phyloP scores from a whole-genome alignment of 1,140 invertebrate genomes.

The Lepidurus apus region DNA sequence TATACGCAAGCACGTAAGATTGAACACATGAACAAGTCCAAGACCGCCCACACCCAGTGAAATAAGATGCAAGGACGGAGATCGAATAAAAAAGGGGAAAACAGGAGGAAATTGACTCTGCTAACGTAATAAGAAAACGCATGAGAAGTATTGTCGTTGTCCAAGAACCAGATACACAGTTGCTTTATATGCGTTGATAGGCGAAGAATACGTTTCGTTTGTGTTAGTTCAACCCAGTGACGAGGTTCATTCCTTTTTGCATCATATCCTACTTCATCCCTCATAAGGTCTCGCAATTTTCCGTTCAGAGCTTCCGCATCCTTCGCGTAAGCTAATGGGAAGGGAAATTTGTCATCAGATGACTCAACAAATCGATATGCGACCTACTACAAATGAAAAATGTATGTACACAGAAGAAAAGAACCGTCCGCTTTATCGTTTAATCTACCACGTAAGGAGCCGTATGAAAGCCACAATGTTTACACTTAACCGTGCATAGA shows the following conservation, averaged over 20 bases:
- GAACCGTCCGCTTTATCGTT: no score
- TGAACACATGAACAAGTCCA: not conserved
- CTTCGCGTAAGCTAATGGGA: not conserved
- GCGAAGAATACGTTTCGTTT: not conserved
- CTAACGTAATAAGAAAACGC: not conserved
- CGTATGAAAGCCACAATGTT: no score
- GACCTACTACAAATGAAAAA: not conserved
- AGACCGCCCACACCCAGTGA: not conserved
- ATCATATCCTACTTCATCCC: not conserved
- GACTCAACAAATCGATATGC: not conserved
- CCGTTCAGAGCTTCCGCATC: not conserved
- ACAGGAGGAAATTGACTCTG: not conserved
- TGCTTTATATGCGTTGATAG: not conserved
- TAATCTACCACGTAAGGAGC: no score
- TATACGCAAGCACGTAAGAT: not conserved
- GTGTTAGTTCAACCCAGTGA: not conserved
- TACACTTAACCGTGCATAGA: no score
- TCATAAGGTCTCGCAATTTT: conserved; percentile 10
- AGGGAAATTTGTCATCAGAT: conserved; percentile 6
- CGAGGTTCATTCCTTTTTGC: not conserved
- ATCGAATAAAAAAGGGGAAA: not conserved
- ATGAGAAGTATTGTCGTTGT: not conserved
- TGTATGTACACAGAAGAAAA: no score
- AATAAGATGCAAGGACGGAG: not conserved
- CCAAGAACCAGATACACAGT: not conserved